Evolutionary conservation across 2,888 invertebrate genomes (phyloP).

Genomic region (Steromphala cineraria): DNA sequence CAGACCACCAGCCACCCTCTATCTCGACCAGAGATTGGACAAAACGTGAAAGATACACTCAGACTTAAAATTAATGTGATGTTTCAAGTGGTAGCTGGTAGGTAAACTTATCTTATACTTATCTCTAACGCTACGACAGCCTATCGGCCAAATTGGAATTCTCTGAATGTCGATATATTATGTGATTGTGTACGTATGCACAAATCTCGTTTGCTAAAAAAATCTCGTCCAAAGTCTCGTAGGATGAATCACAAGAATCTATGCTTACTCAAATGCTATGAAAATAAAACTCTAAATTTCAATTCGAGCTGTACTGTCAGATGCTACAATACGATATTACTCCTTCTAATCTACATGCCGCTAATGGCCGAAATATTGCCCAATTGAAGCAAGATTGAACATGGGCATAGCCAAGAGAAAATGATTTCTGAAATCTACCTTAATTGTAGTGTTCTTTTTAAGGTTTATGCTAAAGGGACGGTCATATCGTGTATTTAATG

Average conservation of each 20-base stretch:
- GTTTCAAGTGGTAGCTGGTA: background rate
- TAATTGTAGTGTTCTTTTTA: too few species aligned
- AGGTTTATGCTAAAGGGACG: too few species aligned
- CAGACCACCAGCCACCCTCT: background rate
- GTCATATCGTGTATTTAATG: too few species aligned
- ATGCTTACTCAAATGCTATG: too few species aligned
- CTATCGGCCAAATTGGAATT: background rate
- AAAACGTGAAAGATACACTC: background rate
- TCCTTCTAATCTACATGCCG: too few species aligned
- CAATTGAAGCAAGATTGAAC: too few species aligned
- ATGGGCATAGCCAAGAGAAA: too few species aligned
- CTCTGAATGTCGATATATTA: background rate
- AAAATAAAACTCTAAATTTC: too few species aligned
- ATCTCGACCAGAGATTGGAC: background rate
- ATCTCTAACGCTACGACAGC: background rate
- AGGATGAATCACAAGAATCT: background rate
- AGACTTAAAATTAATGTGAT: slow-evolving; percentile 6
- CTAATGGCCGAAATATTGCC: too few species aligned
- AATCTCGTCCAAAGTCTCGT: background rate
- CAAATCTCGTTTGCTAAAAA: background rate
- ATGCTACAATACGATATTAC: too few species aligned
- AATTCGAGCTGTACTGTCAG: too few species aligned
- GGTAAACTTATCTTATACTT: background rate
- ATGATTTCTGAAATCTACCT: too few species aligned
- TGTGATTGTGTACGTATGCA: background rate